Evolutionary conservation across 1,140 invertebrate genomes (phyloP), one percentile per base, ranked within the genome.

Genomic region (Steinernema khuongi): DNA sequence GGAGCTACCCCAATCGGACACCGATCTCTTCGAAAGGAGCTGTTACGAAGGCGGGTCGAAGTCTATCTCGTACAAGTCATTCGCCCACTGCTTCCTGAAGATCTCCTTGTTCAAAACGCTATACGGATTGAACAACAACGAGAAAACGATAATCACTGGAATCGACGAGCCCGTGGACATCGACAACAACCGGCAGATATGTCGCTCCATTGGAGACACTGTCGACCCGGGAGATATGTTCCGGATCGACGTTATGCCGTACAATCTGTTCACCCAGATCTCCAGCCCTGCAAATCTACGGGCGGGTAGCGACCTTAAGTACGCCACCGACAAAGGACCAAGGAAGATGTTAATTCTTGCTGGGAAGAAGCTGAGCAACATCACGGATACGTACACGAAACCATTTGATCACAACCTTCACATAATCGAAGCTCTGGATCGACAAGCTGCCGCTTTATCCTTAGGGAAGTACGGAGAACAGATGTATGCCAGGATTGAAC

Each of bases 281-380:
- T 11, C 11, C 19, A 14, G 22, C 19, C 4, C 26, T 4, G 22
- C 14, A 7, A 60, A 17, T 11, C 50, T 60, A 2, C 11, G 50
- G 2, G 50, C 50, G 4, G 50, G 50, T 7, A 60, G 50, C 50
- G 26, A 7, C 14, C 50, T 60, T 14, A 60, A 14, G 11, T 60
- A 60, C 50, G 50, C 50, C 14, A 60, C 50, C 4, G 50, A 60
- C 4, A 7, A 2, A 7, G 50, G 50, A 60, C 50, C 50, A 4
- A 7, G 26, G 22, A 60, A 11, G 22, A 60, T 60, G 50, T 14
- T 60, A 4, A 11, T 60, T 22, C 14, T 60, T 7, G 50, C 50
- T 22, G 50, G 50, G 26, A 60, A 17, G 11, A 60, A 60, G 50
- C 50, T 60, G 50, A 60, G 26, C 50, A 60, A 60, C 50, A 60